phyloP scores from a whole-genome alignment of 1,140 invertebrate species.

The Trichogramma pretiosum region DNA sequence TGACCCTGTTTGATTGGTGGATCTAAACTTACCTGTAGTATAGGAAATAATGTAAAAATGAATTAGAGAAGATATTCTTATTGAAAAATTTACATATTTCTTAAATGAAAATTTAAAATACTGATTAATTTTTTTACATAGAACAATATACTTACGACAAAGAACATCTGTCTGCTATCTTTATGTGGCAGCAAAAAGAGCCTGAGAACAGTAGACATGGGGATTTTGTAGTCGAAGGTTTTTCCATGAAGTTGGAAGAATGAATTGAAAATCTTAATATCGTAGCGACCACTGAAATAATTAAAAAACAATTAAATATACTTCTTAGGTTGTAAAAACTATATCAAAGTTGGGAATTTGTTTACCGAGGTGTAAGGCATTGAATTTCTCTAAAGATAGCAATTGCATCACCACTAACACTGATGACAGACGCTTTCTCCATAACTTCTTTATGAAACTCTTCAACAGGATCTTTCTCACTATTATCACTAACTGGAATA shows the following conservation, averaged over 20 bases:
- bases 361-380: constrained; percentile 91
- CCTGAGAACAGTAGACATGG: constrained; percentile 88
- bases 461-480: constrained; percentile 84
- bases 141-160: constrained; percentile 65
- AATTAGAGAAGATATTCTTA: background rate
- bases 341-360: constrained; percentile 1
- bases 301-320: background rate
- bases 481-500: constrained; percentile 79
- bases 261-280: constrained; percentile 95
- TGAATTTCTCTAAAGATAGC: constrained; percentile 94
- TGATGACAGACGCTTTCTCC: constrained; percentile 95
- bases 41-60: background rate
- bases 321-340: constrained; percentile 4
- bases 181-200: constrained; percentile 95
- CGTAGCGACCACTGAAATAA: constrained; percentile 87
- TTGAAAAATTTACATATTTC: background rate
- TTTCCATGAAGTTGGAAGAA: constrained; percentile 99
- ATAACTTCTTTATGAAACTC: constrained; percentile 93
- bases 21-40: constrained; percentile 74
- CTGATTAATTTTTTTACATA: constrained; percentile 7
- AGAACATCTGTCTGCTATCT: constrained; percentile 96
- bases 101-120: constrained; percentile 2
- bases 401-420: constrained; percentile 94
- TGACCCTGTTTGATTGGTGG: constrained; percentile 99
- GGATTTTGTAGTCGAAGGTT: constrained; percentile 99